Percentiles rank a stretch among this genome's conserved stretches.
Conservation (phyloP, 2,797 vertebrate genomes). For the Brotogeris chrysoptera region DNA sequence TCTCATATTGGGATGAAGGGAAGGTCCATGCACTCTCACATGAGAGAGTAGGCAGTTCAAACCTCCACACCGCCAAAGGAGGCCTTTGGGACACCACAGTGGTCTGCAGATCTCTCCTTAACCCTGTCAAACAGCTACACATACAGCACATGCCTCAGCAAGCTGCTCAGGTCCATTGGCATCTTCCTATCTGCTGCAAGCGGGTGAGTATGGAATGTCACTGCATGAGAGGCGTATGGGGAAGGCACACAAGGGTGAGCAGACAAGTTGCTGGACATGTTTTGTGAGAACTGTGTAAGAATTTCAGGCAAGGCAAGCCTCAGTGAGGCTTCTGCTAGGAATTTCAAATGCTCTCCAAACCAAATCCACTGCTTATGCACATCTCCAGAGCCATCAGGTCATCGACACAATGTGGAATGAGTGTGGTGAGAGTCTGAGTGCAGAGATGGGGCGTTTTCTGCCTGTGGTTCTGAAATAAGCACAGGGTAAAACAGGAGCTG, state of each 20-base stretch:
- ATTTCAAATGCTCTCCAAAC: not conserved
- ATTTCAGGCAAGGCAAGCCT: not conserved
- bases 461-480: not conserved
- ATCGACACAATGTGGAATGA: not conserved
- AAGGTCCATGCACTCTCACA: not conserved
- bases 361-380: not conserved
- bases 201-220: conserved; percentile 75
- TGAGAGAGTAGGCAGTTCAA: not conserved
- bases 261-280: not conserved
- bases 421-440: not conserved
- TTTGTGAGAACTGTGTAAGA: not conserved
- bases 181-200: conserved; percentile 85
- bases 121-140: conserved; percentile 79
- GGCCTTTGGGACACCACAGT: not conserved
- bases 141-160: conserved; percentile 77
- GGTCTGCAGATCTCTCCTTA: conserved; percentile 62
- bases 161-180: conserved; percentile 81
- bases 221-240: not conserved
- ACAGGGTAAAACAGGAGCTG: not conserved
- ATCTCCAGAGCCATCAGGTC: not conserved
- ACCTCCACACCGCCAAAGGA: not conserved
- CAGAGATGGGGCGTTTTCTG: rapidly evolving
- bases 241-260: not conserved
- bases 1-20: not conserved
- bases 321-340: not conserved